Conservation (phyloP, 2,113 vertebrate genomes). For the Pygathrix nemaeus region DNA sequence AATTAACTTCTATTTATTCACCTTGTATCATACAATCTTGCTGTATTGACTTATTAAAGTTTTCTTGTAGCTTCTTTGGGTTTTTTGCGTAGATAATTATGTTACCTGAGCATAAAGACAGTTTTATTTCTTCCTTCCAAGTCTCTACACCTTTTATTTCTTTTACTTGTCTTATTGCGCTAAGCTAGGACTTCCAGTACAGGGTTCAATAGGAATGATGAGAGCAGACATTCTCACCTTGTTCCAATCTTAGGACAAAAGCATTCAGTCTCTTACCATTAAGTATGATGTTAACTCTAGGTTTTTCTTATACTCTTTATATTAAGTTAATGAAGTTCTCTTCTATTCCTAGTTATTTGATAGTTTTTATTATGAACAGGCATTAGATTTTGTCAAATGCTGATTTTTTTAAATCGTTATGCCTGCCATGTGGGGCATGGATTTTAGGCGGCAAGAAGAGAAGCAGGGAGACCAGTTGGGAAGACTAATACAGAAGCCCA, state of each 20-base stretch:
- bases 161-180: neutral
- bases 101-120: neutral
- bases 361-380: neutral
- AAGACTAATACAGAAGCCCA: neutral
- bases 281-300: neutral
- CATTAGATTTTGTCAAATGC: neutral
- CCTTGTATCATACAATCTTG: neutral
- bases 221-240: neutral
- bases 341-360: neutral
- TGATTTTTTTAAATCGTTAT: neutral
- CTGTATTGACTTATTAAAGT: neutral
- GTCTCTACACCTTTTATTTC: neutral
- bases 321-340: neutral
- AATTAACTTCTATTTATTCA: neutral
- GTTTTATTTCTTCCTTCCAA: neutral
- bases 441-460: neutral
- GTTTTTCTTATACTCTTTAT: neutral
- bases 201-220: neutral
- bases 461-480: neutral
- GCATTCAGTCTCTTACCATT: neutral
- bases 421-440: neutral
- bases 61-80: neutral
- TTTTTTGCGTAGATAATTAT: neutral
- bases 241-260: neutral
- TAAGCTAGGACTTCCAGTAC: neutral